Conservation (phyloP, 37 sponge, comb jelly and placozoan species). For the Diacarnus erythraeanus region DNA sequence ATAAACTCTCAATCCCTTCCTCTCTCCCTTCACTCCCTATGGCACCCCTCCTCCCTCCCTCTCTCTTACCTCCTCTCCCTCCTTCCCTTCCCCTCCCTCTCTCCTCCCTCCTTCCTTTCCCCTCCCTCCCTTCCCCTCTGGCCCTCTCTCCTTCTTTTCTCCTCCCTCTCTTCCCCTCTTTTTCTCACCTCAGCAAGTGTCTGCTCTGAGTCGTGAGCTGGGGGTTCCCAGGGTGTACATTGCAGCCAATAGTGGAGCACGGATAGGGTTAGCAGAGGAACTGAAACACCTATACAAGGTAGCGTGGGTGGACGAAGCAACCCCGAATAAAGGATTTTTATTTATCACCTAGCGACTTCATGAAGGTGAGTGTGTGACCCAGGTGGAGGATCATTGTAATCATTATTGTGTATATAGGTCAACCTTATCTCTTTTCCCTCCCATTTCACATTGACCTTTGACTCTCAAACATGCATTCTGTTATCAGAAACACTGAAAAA, state of each 20-base stretch:
- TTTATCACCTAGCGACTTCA: conserved; percentile 87
- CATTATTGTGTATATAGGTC: no score
- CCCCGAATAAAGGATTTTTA: conserved; percentile 95
- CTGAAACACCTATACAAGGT: conserved; percentile 89
- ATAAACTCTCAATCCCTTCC: neutral
- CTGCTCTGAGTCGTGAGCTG: conserved; percentile 80
- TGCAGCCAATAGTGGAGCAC: conserved; percentile 96
- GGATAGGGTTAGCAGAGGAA: conserved; percentile 97
- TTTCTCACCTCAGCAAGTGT: conserved; percentile 62
- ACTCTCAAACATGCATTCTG: no score
- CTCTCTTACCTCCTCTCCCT: neutral
- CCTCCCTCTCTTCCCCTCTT: neutral
- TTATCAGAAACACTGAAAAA: no score
- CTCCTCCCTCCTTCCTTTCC: neutral
- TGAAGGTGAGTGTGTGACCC: conserved; percentile 70
- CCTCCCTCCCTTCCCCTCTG: no score
- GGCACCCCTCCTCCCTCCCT: neutral
- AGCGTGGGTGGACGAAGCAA: conserved; percentile 86
- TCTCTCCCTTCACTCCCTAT: neutral
- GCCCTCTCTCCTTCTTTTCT: neutral
- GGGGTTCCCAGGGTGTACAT: conserved; percentile 88
- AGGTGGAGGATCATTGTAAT: no score
- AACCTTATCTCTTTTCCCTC: neutral
- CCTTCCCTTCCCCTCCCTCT: neutral
- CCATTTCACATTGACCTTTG: neutral